Base-by-base conservation (phyloP, 92 coral and sea anemone species). In the Pocillopora grandis region DNA sequence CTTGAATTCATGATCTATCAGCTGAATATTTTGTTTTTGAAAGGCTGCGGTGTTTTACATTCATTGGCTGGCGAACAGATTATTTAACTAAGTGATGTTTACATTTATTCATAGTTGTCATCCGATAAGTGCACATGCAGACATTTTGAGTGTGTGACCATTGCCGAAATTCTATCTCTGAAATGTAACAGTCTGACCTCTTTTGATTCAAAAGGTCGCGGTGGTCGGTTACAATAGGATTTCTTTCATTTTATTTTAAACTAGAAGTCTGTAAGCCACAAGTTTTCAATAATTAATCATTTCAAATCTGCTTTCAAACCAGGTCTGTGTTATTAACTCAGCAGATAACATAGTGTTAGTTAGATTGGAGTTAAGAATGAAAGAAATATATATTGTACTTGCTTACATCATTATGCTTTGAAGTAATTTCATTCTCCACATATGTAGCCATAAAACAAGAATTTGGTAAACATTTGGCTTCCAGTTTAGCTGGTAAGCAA, bases 201-300 rank as follows among this genome's bases (percentile, higher is more conserved):
- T 37, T 70, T 16, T 4, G n/a, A 2, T 70, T 68, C 33, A 35
- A 36, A 5, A 10, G 15, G 1, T 57, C 58, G 6, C 61, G 17
- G n/a, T 21, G 42, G 21, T 21, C 20, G 72, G 73, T 66, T 17
- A 3, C 4, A 55, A 23, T 11, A 14, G 19, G 17, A 75, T 75
- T 75, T 55, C 11, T 23, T 52, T 58, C n/a, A 23, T 16, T 16
- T 33, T 31, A 37, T 14, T 9, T 4, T 17, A 21, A 7, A 12
- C 68, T 35, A 35, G 20, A 70, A 70, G 48, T 70, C 75, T 36
- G 5, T 68, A 70, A 33, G 42, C 70, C 78, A 58, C 77, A 36
- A 62, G 77, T 58, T 71, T 71, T 81, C 17, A 81, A 81, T 81
- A 58, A 81, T 81, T 81, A 70, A 81, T 81, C 76, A 81, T 48